A percentile compares a stretch with the other conserved stretches of the same genome.
These are phyloP conservation scores for Gasterosteus aculeatus DNA, from an alignment of 2,113 vertebrate species.

Conservation along the genomic window DNA sequence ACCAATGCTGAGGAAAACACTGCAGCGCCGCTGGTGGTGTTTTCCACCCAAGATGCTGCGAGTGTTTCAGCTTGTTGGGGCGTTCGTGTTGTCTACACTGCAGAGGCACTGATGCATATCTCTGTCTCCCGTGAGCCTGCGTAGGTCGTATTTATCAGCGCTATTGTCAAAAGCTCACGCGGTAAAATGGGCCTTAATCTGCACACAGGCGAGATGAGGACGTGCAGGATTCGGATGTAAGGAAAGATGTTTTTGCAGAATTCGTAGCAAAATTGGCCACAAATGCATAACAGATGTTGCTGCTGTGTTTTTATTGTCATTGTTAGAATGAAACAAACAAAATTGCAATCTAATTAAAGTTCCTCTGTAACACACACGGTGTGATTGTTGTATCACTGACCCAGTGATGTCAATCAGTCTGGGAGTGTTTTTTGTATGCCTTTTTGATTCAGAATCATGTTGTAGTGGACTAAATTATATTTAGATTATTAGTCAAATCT, in stretches of 20 bases:
- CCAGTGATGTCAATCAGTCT: neutral
- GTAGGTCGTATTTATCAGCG: constrained; percentile 46
- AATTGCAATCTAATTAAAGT: neutral
- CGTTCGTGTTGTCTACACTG: constrained; percentile 77
- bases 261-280: neutral
- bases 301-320: constrained; percentile 14
- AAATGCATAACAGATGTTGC: neutral
- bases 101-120: constrained; percentile 71
- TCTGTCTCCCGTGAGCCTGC: constrained; percentile 52
- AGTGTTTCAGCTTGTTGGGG: constrained; percentile 67
- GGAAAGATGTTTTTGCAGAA: constrained; percentile 4
- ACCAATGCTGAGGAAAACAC: constrained; percentile 77
- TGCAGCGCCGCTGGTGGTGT: constrained; percentile 81
- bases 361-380: neutral
- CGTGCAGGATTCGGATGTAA: constrained; percentile 7
- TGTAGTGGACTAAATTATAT: neutral
- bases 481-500: neutral
- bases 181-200: neutral
- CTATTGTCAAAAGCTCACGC: constrained; percentile 18
- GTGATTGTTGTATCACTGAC: neutral
- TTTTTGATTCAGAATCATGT: neutral
- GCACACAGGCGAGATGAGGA: neutral
- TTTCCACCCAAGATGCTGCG: constrained; percentile 71
- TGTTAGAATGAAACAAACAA: neutral
- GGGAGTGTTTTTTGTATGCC: neutral